Evolutionary conservation across 2,113 vertebrate species (phyloP), one percentile per base, ranked within the genome.

Genomic region (Cephalopterus ornatus): DNA sequence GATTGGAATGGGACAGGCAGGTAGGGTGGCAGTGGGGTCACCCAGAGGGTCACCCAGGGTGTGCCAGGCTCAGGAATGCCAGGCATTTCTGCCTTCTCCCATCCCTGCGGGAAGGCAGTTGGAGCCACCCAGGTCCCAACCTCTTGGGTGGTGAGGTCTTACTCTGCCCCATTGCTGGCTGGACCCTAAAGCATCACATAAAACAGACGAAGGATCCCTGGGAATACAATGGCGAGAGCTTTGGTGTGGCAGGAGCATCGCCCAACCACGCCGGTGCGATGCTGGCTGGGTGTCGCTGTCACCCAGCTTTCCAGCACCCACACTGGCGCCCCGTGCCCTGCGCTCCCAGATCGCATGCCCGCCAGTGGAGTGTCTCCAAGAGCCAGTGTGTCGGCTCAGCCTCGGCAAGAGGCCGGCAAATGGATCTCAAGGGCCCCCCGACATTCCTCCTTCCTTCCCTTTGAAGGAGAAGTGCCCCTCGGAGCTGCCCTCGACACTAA

Each of bases 391-490:
- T 6, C 2, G 2, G 35, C 73, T 73, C 20, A 1, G 55, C 35
- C 75, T 39, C 8, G 2, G 37, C 1, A 2, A 75, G 88, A 92
- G 61, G 93, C 59, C 3, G 5, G 88, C 85, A 97, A 97, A 95
- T 63, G 82, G 93, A 96, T 88, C 91, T 89, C 67, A 77, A 97
- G 94, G 94, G 88, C 85, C 76, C 65, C 74, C 61, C 85, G 66
- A 76, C 65, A 79, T 90, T 94, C 76, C 95, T 93, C 66, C 78
- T 93, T 37, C 66, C 52, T 42, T 81, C 24, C 20, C 58, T 68
- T 44, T 65, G 93, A 75, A 87, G 41, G 85, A 81, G 47, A 82
- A 91, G 85, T 42, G 67, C 77, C 92, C 88, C 63, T 71, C 14
- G 37, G 50, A 89, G 67, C 82, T 89, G 75, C 55, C 30, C 58